These are phyloP conservation scores for Enteromius unitaeniatus DNA, from an alignment of 2,797 vertebrate species.

Conservation along the genomic window DNA sequence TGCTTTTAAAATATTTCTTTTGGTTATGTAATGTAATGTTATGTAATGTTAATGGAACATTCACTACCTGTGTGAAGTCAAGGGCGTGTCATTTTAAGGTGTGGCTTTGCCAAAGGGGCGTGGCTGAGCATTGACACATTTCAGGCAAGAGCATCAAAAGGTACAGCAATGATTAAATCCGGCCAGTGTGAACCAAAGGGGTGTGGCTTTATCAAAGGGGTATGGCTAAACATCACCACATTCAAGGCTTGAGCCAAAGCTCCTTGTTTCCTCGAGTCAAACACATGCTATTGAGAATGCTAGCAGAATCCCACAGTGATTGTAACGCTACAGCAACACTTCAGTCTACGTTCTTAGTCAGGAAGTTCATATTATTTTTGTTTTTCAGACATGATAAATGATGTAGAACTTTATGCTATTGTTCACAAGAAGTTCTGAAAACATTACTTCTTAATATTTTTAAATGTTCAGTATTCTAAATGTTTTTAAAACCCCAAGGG, in stretches of 20 bases:
- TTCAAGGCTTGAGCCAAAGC: constrained; percentile 29
- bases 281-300: not conserved
- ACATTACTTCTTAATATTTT: too few species aligned
- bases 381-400: not conserved
- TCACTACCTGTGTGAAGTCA: not conserved
- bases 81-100: not conserved
- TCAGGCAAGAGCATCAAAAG: not conserved
- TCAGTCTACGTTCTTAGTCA: constrained; percentile 31
- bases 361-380: constrained; percentile 67
- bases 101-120: not conserved
- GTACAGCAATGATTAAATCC: not conserved
- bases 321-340: constrained; percentile 17
- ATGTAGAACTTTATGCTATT: not conserved
- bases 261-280: constrained; percentile 44
- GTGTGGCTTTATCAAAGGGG: not conserved
- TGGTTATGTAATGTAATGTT: too few species aligned
- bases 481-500: too few species aligned
- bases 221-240: constrained; percentile 36
- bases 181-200: too few species aligned
- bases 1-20: not conserved
- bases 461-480: too few species aligned
- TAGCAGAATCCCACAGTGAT: constrained; percentile 49
- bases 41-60: not conserved
- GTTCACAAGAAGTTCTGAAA: not conserved
- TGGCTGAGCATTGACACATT: not conserved